Evolutionary conservation across 1,140 invertebrate species (phyloP), one percentile per base, ranked within the genome.

Genomic region (Sarcophaga bullata): DNA sequence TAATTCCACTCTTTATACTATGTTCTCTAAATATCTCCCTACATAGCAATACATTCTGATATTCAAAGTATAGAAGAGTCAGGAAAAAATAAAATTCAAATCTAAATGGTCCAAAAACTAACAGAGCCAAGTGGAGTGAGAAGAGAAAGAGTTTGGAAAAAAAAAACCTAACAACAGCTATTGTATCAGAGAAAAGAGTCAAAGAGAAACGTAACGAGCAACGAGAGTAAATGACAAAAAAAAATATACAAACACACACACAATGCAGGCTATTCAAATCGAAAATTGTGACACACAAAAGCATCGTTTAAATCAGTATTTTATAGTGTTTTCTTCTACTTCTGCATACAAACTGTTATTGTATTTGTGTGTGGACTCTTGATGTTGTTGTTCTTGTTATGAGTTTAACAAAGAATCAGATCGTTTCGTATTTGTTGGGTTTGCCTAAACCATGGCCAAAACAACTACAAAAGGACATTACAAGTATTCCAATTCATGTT

Each of bases 181-280:
- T 37, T 37, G 25, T 37, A 37, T 37, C 4, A 37, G 1, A 37
- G 6, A 58, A 58, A 58, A 58, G 11, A 58, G 62, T 68, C 62
- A 68, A 68, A 58, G n/a, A 68, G 62, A 68, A 68, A 68, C 62
- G 8, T 68, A 68, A 68, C 62, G 62, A 68, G 54, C 54, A 58
- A 68, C 62, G 62, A 68, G 62, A 68, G 62, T 68, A 17, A 19
- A 68, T 68, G 62, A 68, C 17, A 68, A 37, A 37, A 68, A 68
- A 68, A n/a, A n/a, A n/a, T n/a, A 6, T 68, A 17, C 62, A 68
- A 17, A 68, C 13, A 15, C 25, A 37, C 25, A 37, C 1, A 37
- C 25, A n/a, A n/a, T n/a, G n/a, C n/a, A 58, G 54, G 15, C 54
- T n/a, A 68, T 68, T 68, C 17, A 68, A 68, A 68, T 68, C 62